Base-by-base conservation (phyloP, 2,797 vertebrate species). In the Parauchenoglanis ngamensis region DNA sequence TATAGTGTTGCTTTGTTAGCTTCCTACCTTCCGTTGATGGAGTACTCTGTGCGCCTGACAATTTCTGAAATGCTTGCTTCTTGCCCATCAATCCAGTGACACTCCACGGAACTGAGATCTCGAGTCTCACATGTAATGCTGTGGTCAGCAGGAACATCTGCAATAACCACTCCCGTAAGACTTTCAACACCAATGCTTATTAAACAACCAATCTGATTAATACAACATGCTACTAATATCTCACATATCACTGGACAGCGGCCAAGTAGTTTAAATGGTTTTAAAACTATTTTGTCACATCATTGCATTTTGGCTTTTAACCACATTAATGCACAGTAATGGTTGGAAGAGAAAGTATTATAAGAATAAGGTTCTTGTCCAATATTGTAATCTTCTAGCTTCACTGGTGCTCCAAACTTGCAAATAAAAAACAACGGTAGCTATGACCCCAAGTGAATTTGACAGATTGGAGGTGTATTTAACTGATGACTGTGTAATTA, bases 111-210 rank as follows among this genome's bases (percentile, higher is more conserved):
- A 25, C 77, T 31, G 79, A 96, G 88, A 85, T 96, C 88, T n/a
- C 13, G 90, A 49, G 95, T 96, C 90, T 95, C 93, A 90, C 95
- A 96, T n/a, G 3, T 59, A n/a, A 96, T 89, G 84, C 92, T 83
- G 0, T n/a, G 87, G 81, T 92, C 92, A 21, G 17, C 85, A 7
- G 96, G 96, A 0, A 88, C 89, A 89, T 95, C 95, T 96, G 86
- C 17, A 68, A 63, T 19, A 59, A 59, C 21, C 5, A 8, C 19
- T 59, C 25, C 49, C 19, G 54, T 61, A 78, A n/a, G 54, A 57
- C 73, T 11, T 76, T 76, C 70, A 77, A 28, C 28, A 57, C 15
- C 3, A 63, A 3, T 79, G 21, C 21, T 61, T 25, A 61, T 13
- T 7, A 59, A 59, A 12, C 35, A 57, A 79, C 75, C 10, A 0